Conservation (phyloP, 2,888 invertebrate genomes). For the Fragum whitleyi region DNA sequence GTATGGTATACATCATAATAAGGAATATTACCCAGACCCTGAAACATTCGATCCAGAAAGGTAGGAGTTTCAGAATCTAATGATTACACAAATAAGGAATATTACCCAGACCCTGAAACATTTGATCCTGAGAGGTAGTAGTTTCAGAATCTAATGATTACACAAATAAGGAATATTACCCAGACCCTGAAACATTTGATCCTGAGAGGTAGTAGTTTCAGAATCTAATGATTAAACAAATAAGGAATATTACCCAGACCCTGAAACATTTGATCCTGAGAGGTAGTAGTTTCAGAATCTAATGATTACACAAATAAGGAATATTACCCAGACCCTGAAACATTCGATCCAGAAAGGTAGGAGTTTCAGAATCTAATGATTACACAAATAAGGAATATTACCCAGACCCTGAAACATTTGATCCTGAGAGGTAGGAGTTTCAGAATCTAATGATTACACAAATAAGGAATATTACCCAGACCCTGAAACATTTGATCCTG, state of each 20-base stretch:
- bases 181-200: conserved; percentile 63
- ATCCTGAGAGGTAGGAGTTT: conserved; percentile 58
- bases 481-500: conserved; percentile 65
- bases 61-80: conserved; percentile 41
- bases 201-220: conserved; percentile 42
- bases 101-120: conserved; percentile 60
- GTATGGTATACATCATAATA: conserved; percentile 57
- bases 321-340: conserved; percentile 60
- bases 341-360: conserved; percentile 51
- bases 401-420: conserved; percentile 61
- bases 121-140: conserved; percentile 68
- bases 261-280: conserved; percentile 65
- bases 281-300: conserved; percentile 41
- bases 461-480: conserved; percentile 58
- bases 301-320: conserved; percentile 28
- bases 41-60: conserved; percentile 67
- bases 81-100: conserved; percentile 31
- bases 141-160: too few relatives aligned
- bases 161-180: conserved; percentile 50
- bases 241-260: conserved; percentile 58
- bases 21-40: conserved; percentile 61
- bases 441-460: conserved; percentile 57
- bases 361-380: too few relatives aligned
- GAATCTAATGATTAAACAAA: neutral
- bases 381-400: conserved; percentile 60